These are phyloP conservation scores for Metellina segmentata DNA, from an alignment of 2,888 invertebrate species.

Conservation along the genomic window DNA sequence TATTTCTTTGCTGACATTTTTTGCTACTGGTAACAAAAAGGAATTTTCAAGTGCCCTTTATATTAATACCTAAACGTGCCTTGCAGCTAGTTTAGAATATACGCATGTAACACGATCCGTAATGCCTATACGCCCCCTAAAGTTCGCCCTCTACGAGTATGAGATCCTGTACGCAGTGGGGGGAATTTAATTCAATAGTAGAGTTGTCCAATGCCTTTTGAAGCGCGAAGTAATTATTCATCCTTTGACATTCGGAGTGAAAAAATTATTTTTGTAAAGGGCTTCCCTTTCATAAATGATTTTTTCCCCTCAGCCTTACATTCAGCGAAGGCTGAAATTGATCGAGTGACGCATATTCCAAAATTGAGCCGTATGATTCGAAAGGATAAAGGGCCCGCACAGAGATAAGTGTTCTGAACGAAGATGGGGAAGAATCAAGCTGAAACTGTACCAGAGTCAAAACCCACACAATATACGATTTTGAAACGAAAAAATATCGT, in stretches of 20 bases:
- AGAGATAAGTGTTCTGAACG: no score
- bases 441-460: no score
- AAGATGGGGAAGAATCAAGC: no score
- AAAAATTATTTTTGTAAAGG: conserved; percentile 35
- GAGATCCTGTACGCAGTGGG: background rate
- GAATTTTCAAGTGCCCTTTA: no score
- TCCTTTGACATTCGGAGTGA: conserved; percentile 37
- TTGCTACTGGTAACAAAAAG: no score
- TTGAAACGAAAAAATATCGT: no score
- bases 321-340: conserved; percentile 21
- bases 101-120: background rate
- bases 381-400: background rate
- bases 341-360: conserved; percentile 16
- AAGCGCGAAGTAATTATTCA: conserved; percentile 55
- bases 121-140: conserved; percentile 19
- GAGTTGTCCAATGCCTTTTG: conserved; percentile 35
- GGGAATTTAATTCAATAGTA: conserved; percentile 61
- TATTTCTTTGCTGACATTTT: no score
- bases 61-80: background rate
- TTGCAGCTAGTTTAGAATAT: background rate
- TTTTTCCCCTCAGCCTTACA: background rate
- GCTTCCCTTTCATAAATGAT: conserved; percentile 17
- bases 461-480: no score
- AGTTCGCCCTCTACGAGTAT: background rate
- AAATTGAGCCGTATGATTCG: conserved; percentile 7